Conservation (phyloP, 1,140 invertebrate genomes). For the Meteorus sp. region DNA sequence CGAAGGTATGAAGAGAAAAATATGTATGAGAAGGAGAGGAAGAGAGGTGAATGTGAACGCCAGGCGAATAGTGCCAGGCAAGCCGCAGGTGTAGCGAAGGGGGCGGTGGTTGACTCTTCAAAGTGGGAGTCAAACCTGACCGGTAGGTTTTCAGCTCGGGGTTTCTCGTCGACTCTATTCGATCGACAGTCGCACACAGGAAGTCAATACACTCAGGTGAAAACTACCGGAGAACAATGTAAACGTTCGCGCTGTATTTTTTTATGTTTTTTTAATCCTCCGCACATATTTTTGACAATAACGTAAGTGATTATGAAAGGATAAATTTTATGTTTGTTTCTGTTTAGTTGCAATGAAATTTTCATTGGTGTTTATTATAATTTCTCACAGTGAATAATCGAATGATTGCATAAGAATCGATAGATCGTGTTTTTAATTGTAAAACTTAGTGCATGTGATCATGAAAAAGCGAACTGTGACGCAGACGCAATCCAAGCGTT, state of each 20-base stretch:
- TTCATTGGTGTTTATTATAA: too few relatives aligned
- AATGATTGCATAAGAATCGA: too few relatives aligned
- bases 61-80: too few relatives aligned
- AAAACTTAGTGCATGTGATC: too few relatives aligned
- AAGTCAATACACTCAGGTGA: constrained; percentile 41
- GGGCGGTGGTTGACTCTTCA: constrained; percentile 33
- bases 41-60: too few relatives aligned
- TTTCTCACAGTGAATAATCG: too few relatives aligned
- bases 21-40: constrained; percentile 15
- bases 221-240: constrained; percentile 18
- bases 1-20: constrained; percentile 12
- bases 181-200: constrained; percentile 45
- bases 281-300: neutral
- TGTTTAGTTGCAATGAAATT: too few relatives aligned
- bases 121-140: constrained; percentile 49
- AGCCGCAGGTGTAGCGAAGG: constrained; percentile 39
- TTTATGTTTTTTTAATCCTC: too few relatives aligned
- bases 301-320: neutral
- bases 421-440: too few relatives aligned
- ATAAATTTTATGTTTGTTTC: too few relatives aligned
- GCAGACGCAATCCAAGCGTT: too few relatives aligned
- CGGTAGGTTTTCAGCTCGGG: constrained; percentile 30
- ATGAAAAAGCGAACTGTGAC: too few relatives aligned
- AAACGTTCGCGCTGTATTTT: neutral
- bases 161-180: constrained; percentile 36